These are phyloP conservation scores for Pristionchus exspectatus DNA, from an alignment of 2,888 invertebrate genomes.

Conservation along the genomic window DNA sequence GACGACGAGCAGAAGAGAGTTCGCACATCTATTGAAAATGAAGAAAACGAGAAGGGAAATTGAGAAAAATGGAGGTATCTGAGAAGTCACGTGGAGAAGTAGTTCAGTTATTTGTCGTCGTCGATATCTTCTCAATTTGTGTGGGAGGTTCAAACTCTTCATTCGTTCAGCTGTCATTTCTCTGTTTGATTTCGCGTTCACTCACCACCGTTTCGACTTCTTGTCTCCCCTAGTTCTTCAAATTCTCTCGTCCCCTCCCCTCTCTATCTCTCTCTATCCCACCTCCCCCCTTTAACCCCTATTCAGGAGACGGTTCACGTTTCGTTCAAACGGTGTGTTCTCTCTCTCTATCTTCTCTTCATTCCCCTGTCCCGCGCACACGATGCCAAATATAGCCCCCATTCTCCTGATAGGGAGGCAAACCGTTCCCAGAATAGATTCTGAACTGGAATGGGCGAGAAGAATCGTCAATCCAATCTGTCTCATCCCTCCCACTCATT, in stretches of 20 bases:
- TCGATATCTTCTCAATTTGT: background rate
- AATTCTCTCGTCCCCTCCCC: background rate
- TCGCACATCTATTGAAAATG: background rate
- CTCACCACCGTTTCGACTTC: conserved; percentile 35
- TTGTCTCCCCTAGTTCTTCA: background rate
- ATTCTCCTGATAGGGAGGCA: conserved; percentile 3
- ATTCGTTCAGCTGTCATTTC: conserved; percentile 45
- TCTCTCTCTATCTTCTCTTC: conserved; percentile 33
- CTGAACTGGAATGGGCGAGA: conserved; percentile 7
- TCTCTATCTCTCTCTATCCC: background rate
- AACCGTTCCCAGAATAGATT: conserved; percentile 29
- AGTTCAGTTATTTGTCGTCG: background rate
- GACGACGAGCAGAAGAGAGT: background rate
- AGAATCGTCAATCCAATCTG: background rate
- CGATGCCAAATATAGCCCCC: conserved; percentile 23
- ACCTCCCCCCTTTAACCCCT: background rate
- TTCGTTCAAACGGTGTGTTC: conserved; percentile 24
- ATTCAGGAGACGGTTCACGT: conserved; percentile 50
- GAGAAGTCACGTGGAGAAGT: too few relatives aligned
- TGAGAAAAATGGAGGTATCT: background rate
- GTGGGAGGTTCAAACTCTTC: conserved; percentile 15
- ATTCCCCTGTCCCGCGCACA: background rate
- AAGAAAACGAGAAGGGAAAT: too few relatives aligned
- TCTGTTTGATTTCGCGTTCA: conserved; percentile 36
- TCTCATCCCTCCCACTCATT: background rate